Evolutionary conservation across 2,113 vertebrate species (phyloP).

Genomic region (Lontra canadensis): DNA sequence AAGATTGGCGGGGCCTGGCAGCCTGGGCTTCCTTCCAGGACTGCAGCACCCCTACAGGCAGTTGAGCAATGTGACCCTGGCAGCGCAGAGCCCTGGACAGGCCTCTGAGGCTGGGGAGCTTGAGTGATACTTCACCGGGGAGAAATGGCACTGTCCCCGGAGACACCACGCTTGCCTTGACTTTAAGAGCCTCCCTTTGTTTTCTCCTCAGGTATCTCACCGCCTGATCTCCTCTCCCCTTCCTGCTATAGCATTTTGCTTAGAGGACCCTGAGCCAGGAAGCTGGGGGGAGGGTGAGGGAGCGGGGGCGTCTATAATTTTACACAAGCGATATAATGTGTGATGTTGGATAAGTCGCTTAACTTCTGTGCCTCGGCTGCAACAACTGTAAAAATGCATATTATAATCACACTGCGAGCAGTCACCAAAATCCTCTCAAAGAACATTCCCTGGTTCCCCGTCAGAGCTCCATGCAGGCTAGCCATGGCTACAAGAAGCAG

Average conservation of each 20-base stretch:
- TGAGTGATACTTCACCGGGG: background rate
- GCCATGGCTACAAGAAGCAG: background rate
- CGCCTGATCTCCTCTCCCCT: background rate
- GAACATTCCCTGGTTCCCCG: background rate
- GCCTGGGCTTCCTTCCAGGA: constrained; percentile 18
- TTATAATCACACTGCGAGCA: background rate
- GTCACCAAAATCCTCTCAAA: background rate
- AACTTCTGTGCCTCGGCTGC: background rate
- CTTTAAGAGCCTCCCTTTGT: background rate
- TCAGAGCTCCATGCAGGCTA: background rate
- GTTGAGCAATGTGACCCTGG: background rate
- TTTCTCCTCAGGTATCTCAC: background rate
- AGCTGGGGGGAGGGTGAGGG: background rate
- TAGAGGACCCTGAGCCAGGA: background rate
- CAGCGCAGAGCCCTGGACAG: background rate
- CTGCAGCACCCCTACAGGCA: background rate
- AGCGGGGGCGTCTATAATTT: background rate
- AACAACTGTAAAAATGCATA: background rate
- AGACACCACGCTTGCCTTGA: background rate
- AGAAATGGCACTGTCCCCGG: background rate
- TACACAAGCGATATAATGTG: background rate
- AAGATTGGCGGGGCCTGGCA: background rate
- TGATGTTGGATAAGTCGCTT: background rate
- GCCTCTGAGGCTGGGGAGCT: background rate
- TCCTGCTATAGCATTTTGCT: background rate